phyloP scores from a whole-genome alignment of 2,888 invertebrate species.

The Fabriciana adippe region DNA sequence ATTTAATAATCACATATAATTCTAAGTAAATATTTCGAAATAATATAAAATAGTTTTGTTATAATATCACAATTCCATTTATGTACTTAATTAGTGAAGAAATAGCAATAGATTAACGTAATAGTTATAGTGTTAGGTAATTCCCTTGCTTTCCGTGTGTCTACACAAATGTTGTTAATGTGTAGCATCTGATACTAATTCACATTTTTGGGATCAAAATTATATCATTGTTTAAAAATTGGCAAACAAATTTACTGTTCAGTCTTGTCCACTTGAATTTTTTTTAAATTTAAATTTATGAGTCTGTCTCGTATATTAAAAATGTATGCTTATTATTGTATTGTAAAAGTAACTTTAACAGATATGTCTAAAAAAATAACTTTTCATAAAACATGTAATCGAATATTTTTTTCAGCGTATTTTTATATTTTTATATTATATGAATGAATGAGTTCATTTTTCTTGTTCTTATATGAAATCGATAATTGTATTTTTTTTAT shows the following conservation, averaged over 20 bases:
- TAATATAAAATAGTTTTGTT: constrained; percentile 25
- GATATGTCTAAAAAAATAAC: too few species aligned
- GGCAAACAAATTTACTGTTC: constrained; percentile 51
- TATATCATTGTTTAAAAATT: constrained; percentile 48
- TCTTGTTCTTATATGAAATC: too few species aligned
- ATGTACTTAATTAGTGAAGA: constrained; percentile 68
- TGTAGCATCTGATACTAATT: constrained; percentile 30
- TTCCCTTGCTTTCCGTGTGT: constrained; percentile 50
- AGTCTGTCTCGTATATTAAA: too few species aligned
- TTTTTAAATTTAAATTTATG: background rate
- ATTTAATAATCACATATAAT: constrained; percentile 14
- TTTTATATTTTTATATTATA: too few species aligned
- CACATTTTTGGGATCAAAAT: constrained; percentile 73
- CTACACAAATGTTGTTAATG: constrained; percentile 31
- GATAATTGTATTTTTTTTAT: too few species aligned
- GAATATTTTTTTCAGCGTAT: too few species aligned
- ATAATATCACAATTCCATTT: constrained; percentile 50
- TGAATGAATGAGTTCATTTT: too few species aligned
- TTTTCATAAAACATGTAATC: too few species aligned
- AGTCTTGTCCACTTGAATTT: constrained; percentile 39
- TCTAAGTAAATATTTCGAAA: constrained; percentile 8
- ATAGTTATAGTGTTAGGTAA: constrained; percentile 54
- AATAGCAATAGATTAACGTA: constrained; percentile 67
- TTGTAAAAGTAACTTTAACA: too few species aligned
- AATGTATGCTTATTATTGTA: too few species aligned